A percentile compares a stretch with the other conserved stretches of the same genome.
phyloP scores from a whole-genome alignment of 2,113 vertebrate genomes.

The Tupaia tana region DNA sequence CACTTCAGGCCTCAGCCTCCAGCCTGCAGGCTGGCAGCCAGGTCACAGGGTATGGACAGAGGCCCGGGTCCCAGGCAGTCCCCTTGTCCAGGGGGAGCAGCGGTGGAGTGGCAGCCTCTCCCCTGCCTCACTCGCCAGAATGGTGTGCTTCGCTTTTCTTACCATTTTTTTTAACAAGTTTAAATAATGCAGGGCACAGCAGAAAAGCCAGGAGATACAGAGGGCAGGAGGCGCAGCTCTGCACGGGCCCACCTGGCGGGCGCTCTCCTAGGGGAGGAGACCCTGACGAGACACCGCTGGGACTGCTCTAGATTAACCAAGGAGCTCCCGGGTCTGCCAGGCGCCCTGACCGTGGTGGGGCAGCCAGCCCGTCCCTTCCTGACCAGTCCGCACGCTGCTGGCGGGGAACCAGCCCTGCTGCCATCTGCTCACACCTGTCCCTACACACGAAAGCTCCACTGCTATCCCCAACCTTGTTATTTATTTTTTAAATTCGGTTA shows the following conservation, averaged over 20 bases:
- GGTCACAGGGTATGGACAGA: too few species aligned
- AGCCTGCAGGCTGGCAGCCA: fast-evolving
- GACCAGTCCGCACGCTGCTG: not conserved
- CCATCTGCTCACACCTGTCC: not conserved
- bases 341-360: too few species aligned
- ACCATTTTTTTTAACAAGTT: not conserved
- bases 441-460: not conserved
- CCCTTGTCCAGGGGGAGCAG: not conserved
- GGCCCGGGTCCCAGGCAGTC: not conserved
- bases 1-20: not conserved
- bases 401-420: not conserved
- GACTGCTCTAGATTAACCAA: not conserved
- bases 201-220: not conserved
- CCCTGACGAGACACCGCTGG: fast-evolving
- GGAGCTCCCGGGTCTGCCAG: not conserved
- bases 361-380: too few species aligned
- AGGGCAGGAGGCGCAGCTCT: not conserved
- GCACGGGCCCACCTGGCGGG: not conserved
- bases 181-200: not conserved
- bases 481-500: too few species aligned
- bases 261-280: not conserved
- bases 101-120: not conserved
- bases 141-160: not conserved
- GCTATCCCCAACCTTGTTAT: too few species aligned
- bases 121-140: not conserved